phyloP scores from a whole-genome alignment of 2,113 vertebrate species.

The Charina bottae region DNA sequence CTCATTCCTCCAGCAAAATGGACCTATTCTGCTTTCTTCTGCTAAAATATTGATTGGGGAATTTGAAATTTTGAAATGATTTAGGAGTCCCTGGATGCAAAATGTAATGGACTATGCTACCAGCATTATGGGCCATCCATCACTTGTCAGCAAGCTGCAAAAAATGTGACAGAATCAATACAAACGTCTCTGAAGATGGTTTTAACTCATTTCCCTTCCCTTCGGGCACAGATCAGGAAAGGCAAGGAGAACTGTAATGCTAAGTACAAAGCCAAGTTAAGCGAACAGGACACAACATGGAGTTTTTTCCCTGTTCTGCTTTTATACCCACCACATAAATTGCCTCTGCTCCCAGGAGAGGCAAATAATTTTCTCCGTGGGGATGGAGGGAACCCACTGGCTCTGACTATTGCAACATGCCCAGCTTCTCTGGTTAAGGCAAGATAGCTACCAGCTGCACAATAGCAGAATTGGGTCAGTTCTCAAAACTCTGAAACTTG shows the following conservation, averaged over 20 bases:
- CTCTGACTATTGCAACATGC: background rate
- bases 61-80: slow-evolving; percentile 83
- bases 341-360: background rate
- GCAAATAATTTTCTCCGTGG: background rate
- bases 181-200: slow-evolving; percentile 76
- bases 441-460: background rate
- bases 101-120: slow-evolving; percentile 78
- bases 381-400: too few species aligned
- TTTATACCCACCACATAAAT: slow-evolving; percentile 23
- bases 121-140: slow-evolving; percentile 76
- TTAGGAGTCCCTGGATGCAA: slow-evolving; percentile 76
- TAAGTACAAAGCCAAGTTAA: slow-evolving; percentile 26
- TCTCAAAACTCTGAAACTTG: background rate
- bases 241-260: slow-evolving; percentile 12
- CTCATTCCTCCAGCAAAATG: slow-evolving; percentile 60
- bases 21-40: slow-evolving; percentile 66
- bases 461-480: background rate
- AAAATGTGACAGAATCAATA: slow-evolving; percentile 81
- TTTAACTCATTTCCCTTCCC: slow-evolving; percentile 77
- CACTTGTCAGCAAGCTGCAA: slow-evolving; percentile 78
- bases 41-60: slow-evolving; percentile 84
- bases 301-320: background rate
- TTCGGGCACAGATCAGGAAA: slow-evolving; percentile 44
- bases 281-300: background rate
- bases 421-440: background rate